Evolutionary conservation across 1,140 invertebrate species (phyloP), one percentile per base, ranked within the genome.

Genomic region (Sycophaga agraensis): DNA sequence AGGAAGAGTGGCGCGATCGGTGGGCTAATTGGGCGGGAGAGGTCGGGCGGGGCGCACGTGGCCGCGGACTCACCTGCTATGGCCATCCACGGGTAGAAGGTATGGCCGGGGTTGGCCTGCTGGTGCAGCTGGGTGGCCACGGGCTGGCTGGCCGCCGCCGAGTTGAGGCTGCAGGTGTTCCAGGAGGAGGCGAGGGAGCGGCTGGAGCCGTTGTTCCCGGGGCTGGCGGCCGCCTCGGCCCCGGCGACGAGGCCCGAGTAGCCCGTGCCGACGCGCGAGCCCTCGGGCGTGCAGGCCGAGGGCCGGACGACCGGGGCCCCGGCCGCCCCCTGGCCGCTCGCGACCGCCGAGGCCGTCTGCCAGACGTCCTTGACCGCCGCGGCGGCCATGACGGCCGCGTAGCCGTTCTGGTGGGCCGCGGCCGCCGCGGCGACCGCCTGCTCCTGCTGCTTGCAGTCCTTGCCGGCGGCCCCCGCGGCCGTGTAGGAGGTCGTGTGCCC

Each of bases 61-160:
- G 12, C 39, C 50, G 2, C 14, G 70, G 63, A 85, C 90, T 89
- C 82, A 96, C 94, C 94, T 94, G 94, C 93, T 86, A 96, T 96
- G 83, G 93, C 93, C 94, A 96, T 96, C 94, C 94, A 96, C 65
- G 94, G 94, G 84, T 96, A 96, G 84, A 96, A 96, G 73, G 93
- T 95, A 85, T 95, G 93, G 81, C 91, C 94, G 72, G 81, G 78
- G 76, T 87, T 87, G 80, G 89, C 87, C 83, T 93, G 91, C 81
- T 93, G 91, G 76, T 92, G 91, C 68, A 92, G 88, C 79, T 92
- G 92, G 42, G 91, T 88, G 50, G 88, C 88, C 60, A 89, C 88
- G 70, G 89, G 87, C 78, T 91, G 89, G 66, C 85, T 84, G 43
- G 90, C 85, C 46, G 90, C 86, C 28, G 28, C 85, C 51, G 90